Conservation (phyloP, 2,797 vertebrate genomes). For the Propithecus perrieri region DNA sequence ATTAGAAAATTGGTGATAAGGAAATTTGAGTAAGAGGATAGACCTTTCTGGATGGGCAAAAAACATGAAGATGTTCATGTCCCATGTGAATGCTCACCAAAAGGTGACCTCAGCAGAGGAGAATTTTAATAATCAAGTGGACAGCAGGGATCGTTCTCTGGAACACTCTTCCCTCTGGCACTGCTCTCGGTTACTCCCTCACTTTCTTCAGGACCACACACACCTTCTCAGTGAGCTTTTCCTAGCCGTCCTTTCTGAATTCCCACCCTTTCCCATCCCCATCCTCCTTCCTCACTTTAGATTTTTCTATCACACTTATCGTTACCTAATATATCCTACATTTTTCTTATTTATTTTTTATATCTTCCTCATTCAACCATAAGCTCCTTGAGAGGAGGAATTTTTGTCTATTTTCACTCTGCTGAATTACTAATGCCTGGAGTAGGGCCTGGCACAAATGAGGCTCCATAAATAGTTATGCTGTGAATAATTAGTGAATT, state of each 20-base stretch:
- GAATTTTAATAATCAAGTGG: not conserved
- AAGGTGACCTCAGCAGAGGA: not conserved
- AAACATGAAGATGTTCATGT: not conserved
- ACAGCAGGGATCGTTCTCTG: not conserved
- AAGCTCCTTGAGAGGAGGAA: not conserved
- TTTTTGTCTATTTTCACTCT: not conserved
- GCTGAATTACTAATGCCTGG: not conserved
- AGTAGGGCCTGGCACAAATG: not conserved
- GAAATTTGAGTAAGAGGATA: not conserved
- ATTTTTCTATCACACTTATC: not conserved
- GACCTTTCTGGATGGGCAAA: not conserved
- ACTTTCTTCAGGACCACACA: not conserved
- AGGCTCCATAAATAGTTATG: not conserved
- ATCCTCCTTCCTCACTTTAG: not conserved
- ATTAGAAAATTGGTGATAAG: not conserved
- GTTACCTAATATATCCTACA: not conserved
- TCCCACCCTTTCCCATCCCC: not conserved
- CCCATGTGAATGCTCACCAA: not conserved
- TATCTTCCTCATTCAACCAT: not conserved
- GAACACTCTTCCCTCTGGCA: not conserved
- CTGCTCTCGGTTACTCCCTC: not conserved
- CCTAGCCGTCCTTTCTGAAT: not conserved
- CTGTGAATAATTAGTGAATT: not conserved
- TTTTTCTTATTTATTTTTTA: not conserved
- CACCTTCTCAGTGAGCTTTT: not conserved